Evolutionary conservation across 2,113 vertebrate species (phyloP), one percentile per base, ranked within the genome.

Genomic region (Madoqua kirkii): DNA sequence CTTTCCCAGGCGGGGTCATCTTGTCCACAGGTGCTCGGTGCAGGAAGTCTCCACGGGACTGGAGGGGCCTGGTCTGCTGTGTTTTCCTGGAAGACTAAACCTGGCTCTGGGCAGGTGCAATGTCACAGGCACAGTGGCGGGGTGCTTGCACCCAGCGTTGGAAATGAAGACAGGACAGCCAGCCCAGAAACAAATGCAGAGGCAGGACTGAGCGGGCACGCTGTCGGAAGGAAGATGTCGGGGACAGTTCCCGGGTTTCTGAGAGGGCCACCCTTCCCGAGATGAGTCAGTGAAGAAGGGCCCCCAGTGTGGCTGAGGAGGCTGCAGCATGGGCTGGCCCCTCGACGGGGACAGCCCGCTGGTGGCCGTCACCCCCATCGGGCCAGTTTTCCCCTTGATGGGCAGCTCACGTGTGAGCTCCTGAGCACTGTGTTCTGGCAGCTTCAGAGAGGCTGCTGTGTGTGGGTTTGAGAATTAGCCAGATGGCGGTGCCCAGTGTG

Each of bases 11-110:
- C 6, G 5, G 11, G 23, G 8, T 9, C 7, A 6, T 11, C n/a
- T 12, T 0, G 10, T 33, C 13, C 36, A 17, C 78, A 9, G 2
- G 11, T 2, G 1, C 23, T 12, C 2, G 1, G 23, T 45, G 3
- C 33, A 4, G 9, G 25, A 23, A 5, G 0, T 13, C 74, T 29
- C 36, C 21, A 3, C 11, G 1, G 9, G 17, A 31, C 60, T 8
- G 67, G 17, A 7, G 21, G 5, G 62, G 76, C 55, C 48, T 10
- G 55, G 29, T 25, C 29, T 13, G 43, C 54, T 31, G 7, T 23
- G 1, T 36, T 0, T 3, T 45, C 71, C 27, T 50, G 40, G 5
- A 45, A 40, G 13, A 27, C 29, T 3, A 4, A 29, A 2, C 0
- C 55, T 29, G 57, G 52, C 85, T 92, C 60, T 19, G 50, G 71